Conservation (phyloP, 2,888 invertebrate species). For the Lysandra bellargus region DNA sequence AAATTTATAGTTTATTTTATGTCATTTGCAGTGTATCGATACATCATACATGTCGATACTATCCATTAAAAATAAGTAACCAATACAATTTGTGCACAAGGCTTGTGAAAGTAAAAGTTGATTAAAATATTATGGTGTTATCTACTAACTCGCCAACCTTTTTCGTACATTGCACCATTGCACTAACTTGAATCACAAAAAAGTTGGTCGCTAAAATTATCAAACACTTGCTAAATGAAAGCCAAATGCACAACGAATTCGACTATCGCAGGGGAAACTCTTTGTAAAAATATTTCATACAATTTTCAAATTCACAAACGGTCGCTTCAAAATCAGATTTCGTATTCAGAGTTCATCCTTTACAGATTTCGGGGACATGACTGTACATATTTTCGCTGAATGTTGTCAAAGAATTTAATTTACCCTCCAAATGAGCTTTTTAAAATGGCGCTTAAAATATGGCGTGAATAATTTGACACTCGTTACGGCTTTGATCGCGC, state of each 20-base stretch:
- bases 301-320: conserved; percentile 19
- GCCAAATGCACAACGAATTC: not conserved
- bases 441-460: conserved; percentile 33
- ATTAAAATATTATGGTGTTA: no score
- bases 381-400: conserved; percentile 16
- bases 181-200: no score
- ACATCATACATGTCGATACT: no score
- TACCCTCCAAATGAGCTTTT: conserved; percentile 29
- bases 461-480: conserved; percentile 42
- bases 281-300: not conserved
- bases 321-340: not conserved
- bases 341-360: conserved; percentile 19
- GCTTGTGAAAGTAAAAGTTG: no score
- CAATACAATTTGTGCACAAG: no score
- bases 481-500: conserved; percentile 38
- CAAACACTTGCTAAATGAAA: not conserved
- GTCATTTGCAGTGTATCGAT: no score
- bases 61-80: no score
- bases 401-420: conserved; percentile 18
- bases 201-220: not conserved
- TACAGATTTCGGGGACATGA: conserved; percentile 9
- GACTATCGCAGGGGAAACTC: not conserved
- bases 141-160: not conserved
- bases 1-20: no score
- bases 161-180: not conserved